Evolutionary conservation across 1,140 invertebrate genomes (phyloP).

Genomic region (Aphaenogaster ashmeadi): DNA sequence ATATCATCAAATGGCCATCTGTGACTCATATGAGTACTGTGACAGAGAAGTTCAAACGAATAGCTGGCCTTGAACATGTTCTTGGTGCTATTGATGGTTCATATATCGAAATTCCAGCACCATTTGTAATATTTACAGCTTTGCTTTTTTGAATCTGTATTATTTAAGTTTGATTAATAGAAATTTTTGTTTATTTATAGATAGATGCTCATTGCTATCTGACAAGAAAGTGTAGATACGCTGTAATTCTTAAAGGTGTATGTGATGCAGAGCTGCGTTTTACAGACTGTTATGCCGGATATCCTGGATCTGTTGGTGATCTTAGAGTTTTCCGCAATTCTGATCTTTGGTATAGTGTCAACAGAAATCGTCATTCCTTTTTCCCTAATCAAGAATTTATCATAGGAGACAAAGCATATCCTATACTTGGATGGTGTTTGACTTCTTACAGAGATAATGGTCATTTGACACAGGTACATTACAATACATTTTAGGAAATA

Average conservation of each 20-base stretch:
- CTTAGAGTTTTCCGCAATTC: neutral
- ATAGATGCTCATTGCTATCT: neutral
- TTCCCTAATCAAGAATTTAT: neutral
- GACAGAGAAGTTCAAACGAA: neutral
- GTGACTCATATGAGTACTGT: neutral
- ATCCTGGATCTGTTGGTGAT: neutral
- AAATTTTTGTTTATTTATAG: neutral
- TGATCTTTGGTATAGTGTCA: neutral
- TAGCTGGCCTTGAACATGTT: neutral
- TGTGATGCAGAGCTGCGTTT: neutral
- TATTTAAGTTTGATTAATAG: neutral
- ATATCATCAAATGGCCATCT: slow-evolving; percentile 4
- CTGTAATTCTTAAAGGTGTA: neutral
- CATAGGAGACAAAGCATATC: neutral
- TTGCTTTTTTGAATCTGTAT: neutral
- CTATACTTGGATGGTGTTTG: neutral
- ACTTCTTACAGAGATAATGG: neutral
- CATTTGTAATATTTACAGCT: neutral
- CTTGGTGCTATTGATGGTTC: slow-evolving; percentile 10
- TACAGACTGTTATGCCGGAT: neutral
- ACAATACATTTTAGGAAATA: neutral
- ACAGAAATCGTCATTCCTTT: neutral
- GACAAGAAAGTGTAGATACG: neutral
- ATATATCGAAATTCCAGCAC: slow-evolving; percentile 21
- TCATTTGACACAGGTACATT: slow-evolving; percentile 7